Percentiles rank a stretch among this genome's conserved stretches.
phyloP scores from a whole-genome alignment of 2,113 vertebrate genomes.

The Limnothrissa miodon region DNA sequence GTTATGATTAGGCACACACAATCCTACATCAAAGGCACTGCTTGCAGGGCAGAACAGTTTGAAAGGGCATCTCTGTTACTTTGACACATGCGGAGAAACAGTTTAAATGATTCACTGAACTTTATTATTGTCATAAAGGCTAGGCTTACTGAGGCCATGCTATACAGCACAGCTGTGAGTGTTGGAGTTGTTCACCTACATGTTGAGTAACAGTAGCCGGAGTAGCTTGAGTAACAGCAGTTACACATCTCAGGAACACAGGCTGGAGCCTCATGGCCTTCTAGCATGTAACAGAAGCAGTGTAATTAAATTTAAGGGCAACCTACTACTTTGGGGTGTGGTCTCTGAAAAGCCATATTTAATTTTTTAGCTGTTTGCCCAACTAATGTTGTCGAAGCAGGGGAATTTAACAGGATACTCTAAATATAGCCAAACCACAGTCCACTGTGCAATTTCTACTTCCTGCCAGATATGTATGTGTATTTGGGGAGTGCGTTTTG shows the following conservation, averaged over 20 bases:
- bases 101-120: neutral
- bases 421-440: conserved; percentile 39
- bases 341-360: conserved; percentile 26
- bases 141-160: neutral
- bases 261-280: neutral
- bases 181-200: neutral
- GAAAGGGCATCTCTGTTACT: neutral
- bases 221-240: neutral
- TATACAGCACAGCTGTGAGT: neutral
- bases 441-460: conserved; percentile 39
- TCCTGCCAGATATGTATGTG: neutral
- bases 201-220: neutral
- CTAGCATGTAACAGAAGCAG: conserved; percentile 33
- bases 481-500: neutral
- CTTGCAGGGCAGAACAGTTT: neutral
- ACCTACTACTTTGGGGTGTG: conserved; percentile 45
- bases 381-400: conserved; percentile 20
- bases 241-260: neutral
- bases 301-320: conserved; percentile 51
- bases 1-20: neutral
- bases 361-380: neutral
- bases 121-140: neutral
- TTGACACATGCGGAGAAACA: neutral
- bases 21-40: neutral
- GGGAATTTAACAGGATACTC: conserved; percentile 31